phyloP scores from a whole-genome alignment of 2,888 invertebrate genomes.

The Patella pellucida region DNA sequence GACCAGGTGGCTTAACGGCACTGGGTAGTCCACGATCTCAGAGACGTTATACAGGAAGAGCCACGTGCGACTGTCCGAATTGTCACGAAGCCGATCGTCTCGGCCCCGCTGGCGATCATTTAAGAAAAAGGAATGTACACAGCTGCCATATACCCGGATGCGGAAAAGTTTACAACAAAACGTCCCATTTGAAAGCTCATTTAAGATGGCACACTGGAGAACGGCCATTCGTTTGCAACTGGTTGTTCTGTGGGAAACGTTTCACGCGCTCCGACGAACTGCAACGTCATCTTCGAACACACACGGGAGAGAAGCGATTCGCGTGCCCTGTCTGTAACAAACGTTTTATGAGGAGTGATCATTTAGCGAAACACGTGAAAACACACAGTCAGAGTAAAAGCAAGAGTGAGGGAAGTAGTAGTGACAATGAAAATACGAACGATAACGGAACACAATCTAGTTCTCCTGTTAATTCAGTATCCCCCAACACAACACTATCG shows the following conservation, averaged over 20 bases:
- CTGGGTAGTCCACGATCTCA: slow-evolving; percentile 14
- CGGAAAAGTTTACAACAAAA: slow-evolving; percentile 85
- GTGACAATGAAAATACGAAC: slow-evolving; percentile 48
- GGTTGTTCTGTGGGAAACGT: slow-evolving; percentile 97
- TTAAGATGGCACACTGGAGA: slow-evolving; percentile 98
- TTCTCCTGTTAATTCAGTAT: not conserved
- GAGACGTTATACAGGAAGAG: slow-evolving; percentile 17
- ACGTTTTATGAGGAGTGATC: slow-evolving; percentile 92
- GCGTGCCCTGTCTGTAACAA: slow-evolving; percentile 91
- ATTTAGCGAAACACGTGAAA: slow-evolving; percentile 92
- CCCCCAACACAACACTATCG: not conserved
- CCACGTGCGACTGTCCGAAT: slow-evolving; percentile 93
- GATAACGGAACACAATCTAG: not conserved
- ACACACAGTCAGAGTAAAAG: slow-evolving; percentile 77
- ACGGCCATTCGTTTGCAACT: slow-evolving; percentile 96
- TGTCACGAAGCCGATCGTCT: slow-evolving; percentile 93
- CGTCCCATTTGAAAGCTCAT: slow-evolving; percentile 98
- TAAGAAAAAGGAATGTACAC: slow-evolving; percentile 68
- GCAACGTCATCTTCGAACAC: slow-evolving; percentile 94
- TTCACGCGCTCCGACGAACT: slow-evolving; percentile 97
- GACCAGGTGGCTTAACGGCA: slow-evolving; percentile 19
- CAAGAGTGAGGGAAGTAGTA: slow-evolving; percentile 50
- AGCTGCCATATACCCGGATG: slow-evolving; percentile 71
- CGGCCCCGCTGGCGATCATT: slow-evolving; percentile 83
- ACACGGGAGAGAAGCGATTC: slow-evolving; percentile 92